Evolutionary conservation across 1,140 invertebrate species (phyloP), one percentile per base, ranked within the genome.

Genomic region (Eueides isabella): DNA sequence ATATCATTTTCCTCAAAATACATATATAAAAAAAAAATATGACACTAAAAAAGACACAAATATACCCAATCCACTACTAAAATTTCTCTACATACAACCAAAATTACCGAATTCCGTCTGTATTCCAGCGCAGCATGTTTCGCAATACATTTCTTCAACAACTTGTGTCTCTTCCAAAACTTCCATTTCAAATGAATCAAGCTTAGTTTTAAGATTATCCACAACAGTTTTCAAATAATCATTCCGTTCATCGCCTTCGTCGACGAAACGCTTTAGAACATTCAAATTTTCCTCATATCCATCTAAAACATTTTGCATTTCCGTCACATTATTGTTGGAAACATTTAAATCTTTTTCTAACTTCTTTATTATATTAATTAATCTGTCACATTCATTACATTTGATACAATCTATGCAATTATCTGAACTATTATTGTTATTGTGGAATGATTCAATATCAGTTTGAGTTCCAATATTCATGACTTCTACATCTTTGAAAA

Each of bases 71-170:
- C 33, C 55, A 74, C 35, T 26, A 62, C 29, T 41, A 61, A 19
- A 23, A 23, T 30, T 31, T 5, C 68, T 65, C 41, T 55, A 69
- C 38, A 72, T 35, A 55, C 30, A 48, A 41, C 67, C 67, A 63
- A 64, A 79, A 77, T 90, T 90, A 90, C 88, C 88, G 78, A 67
- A 76, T 31, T 87, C 81, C 41, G 84, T 86, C 68, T 92, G 85
- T 70, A 80, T 79, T 72, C 69, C 70, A n/a, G 66, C 74, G 12
- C 41, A 67, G 16, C 66, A 74, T 14, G 66, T 79, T 6, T 79
- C 79, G 74, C 74, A 75, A 7, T 61, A 83, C 64, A 77, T 44
- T 55, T 61, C 3, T 82, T 71, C 5, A 87, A 73, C 14, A 79
- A 5, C 80, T 75, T 2, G 63, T 74, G 65, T 89, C 84, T 23